Conservation (phyloP, 2,113 vertebrate species). For the Sus scrofa region DNA sequence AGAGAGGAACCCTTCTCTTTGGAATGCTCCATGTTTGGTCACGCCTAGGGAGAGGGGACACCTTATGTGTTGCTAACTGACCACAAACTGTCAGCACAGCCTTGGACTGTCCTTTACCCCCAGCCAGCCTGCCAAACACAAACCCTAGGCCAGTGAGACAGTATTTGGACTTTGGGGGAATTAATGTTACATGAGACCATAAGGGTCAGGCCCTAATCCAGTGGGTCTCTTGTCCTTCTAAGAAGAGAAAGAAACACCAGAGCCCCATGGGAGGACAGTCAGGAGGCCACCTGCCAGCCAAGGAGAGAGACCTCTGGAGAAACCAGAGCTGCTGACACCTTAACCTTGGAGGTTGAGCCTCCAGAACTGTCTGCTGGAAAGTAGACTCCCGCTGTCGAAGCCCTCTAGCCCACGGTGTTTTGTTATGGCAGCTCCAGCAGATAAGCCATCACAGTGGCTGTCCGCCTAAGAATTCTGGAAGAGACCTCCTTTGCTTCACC, state of each 20-base stretch:
- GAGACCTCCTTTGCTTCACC: not conserved
- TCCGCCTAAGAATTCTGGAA: not conserved
- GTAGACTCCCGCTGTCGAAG: not conserved
- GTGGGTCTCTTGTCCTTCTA: not conserved
- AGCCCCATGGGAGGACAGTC: not conserved
- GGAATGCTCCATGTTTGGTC: not conserved
- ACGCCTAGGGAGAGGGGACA: not conserved
- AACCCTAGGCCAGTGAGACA: not conserved
- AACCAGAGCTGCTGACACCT: not conserved
- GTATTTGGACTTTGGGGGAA: not conserved
- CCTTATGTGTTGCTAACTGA: not conserved
- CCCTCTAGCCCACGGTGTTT: not conserved
- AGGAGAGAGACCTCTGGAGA: not conserved
- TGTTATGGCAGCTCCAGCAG: not conserved
- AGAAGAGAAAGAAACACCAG: not conserved
- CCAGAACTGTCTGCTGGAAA: not conserved
- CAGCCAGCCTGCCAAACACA: not conserved
- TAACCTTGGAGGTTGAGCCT: not conserved
- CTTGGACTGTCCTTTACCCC: not conserved
- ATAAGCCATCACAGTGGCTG: not conserved
- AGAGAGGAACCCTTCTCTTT: not conserved
- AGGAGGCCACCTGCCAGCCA: not conserved
- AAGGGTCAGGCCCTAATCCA: not conserved
- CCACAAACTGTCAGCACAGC: not conserved
- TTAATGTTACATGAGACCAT: not conserved